Base-by-base conservation (phyloP, 2,797 vertebrate species). In the Coregonus suidteri region DNA sequence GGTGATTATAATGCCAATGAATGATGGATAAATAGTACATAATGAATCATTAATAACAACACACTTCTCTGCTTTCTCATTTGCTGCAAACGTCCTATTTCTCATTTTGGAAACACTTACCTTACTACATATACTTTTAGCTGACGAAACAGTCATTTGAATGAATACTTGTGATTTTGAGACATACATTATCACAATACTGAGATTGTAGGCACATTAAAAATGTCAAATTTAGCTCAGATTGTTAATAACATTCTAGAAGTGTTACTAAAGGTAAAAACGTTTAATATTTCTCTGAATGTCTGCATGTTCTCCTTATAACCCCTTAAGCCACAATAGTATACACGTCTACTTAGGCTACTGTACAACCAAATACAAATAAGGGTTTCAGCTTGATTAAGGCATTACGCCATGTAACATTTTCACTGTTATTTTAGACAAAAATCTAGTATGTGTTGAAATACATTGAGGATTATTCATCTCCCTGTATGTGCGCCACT, bases 11-110 rank as follows among this genome's bases (percentile, higher is more conserved):
- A 47, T 47, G 41, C 41, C 9, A 47, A 47, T 34, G 31, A 34
- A 34, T 34, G 31, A 34, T 47, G 41, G 41, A 13, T 0, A 47
- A 47, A 47, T 47, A 9, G 9, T 47, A 47, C 41, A 11, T 47
- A 47, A 47, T 47, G 41, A 47, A 47, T 47, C 7, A 47, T 47
- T 47, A 47, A 47, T 13, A 47, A 47, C 41, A 9, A 47, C 41
- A 13, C 41, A 47, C 41, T 47, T 47, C 41, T 47, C 9, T 13
- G 41, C 41, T 47, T 9, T 47, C 41, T 47, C 41, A 47, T 11
- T 47, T 47, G 41, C 41, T 47, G 68, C 16, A 83, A 77, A 76
- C 59, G 4, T 56, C 16, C 53, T 15, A 18, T 6, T 56, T 56
- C 53, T 18, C 16, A 15, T 18, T 59, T 59, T 20, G 56, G 56